phyloP scores from a whole-genome alignment of 2,888 invertebrate genomes.

The Meteorus colon region DNA sequence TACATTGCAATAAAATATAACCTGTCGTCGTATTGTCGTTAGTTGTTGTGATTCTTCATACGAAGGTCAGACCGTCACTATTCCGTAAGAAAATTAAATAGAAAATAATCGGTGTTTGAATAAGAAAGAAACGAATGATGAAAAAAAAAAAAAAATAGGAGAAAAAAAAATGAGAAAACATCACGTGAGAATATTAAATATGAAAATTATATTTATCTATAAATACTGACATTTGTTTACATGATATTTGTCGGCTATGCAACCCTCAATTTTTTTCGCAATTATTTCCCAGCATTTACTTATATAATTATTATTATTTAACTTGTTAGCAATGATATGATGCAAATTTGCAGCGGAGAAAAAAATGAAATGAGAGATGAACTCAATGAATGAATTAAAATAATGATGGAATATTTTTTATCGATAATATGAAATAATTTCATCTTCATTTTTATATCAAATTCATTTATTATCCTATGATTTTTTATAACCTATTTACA shows the following conservation, averaged over 20 bases:
- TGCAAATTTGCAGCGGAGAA: no score
- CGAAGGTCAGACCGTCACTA: conserved; percentile 7
- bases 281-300: background rate
- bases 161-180: background rate
- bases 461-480: background rate
- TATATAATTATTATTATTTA: no score
- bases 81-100: conserved; percentile 12
- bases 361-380: no score
- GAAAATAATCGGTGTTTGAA: conserved; percentile 5
- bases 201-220: background rate
- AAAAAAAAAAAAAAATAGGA: background rate
- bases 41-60: conserved; percentile 7
- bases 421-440: no score
- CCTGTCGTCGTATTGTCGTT: background rate
- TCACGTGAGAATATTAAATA: background rate
- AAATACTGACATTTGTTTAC: background rate
- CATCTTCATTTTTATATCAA: no score
- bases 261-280: background rate
- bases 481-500: conserved; percentile 24
- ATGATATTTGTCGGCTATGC: background rate
- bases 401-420: no score
- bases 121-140: background rate
- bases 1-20: conserved; percentile 6
- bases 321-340: no score
- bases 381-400: no score